Evolutionary conservation across 2,797 vertebrate species (phyloP).

Genomic region (Chromis chromis): DNA sequence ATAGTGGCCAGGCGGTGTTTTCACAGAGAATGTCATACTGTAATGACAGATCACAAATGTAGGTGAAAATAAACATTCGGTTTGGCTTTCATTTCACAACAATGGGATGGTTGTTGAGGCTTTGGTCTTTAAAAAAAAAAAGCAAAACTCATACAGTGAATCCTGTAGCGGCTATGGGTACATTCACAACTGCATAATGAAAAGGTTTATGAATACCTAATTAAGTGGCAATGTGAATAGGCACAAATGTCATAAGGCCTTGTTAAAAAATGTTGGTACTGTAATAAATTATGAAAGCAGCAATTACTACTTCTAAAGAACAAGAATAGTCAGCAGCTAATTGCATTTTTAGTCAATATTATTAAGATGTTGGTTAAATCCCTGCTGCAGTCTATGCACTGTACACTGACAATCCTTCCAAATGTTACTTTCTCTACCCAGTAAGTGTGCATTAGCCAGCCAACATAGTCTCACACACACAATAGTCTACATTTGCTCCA

Average conservation of each 20-base stretch:
- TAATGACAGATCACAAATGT: conserved; percentile 25
- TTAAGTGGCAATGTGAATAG: not conserved
- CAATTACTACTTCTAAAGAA: no score
- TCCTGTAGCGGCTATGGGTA: not conserved
- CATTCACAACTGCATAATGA: not conserved
- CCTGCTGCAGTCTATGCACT: not conserved
- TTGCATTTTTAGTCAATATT: not conserved
- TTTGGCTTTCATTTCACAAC: conserved; percentile 5
- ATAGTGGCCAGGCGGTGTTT: conserved; percentile 12
- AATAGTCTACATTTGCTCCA: conserved; percentile 34
- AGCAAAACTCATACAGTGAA: not conserved
- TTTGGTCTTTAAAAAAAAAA: not conserved
- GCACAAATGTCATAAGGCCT: not conserved
- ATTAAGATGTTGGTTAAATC: not conserved
- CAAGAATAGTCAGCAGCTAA: not conserved
- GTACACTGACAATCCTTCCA: not conserved
- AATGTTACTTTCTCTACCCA: not conserved
- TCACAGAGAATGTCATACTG: conserved; percentile 26
- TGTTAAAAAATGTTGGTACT: not conserved
- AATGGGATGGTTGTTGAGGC: not conserved
- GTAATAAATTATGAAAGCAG: not conserved
- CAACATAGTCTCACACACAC: conserved; percentile 25
- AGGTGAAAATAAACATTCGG: conserved; percentile 20
- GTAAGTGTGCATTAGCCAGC: conserved; percentile 8
- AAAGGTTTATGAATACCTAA: not conserved